A percentile compares a stretch with the other conserved stretches of the same genome.
These are phyloP conservation scores for Sweltsa coloradensis DNA, from an alignment of 1,140 invertebrate species.

Conservation along the genomic window DNA sequence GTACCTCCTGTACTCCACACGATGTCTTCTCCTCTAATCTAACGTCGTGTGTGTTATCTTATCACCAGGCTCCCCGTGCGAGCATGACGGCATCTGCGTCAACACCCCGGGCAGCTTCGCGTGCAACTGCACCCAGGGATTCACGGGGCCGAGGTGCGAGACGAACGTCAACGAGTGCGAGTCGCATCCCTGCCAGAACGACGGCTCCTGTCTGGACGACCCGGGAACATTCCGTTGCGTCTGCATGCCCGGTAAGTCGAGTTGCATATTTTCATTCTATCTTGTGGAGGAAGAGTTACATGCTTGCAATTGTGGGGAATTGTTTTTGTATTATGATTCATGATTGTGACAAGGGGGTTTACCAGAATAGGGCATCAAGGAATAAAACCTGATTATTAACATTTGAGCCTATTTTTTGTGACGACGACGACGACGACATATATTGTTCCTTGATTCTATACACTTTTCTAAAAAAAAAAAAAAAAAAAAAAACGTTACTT, in stretches of 20 bases:
- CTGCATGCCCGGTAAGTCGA: constrained; percentile 85
- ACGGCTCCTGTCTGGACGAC: constrained; percentile 87
- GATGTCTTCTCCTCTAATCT: too few species aligned
- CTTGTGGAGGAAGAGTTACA: too few species aligned
- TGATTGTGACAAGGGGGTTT: neutral
- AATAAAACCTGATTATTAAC: too few species aligned
- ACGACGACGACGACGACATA: too few species aligned
- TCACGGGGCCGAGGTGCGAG: constrained; percentile 83
- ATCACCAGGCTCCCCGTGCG: constrained; percentile 72
- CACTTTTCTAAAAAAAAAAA: too few species aligned
- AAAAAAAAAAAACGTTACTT: too few species aligned
- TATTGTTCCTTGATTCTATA: too few species aligned
- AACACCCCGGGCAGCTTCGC: constrained; percentile 89
- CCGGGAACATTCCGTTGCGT: constrained; percentile 89
- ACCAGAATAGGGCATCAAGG: too few species aligned
- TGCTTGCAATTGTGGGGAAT: neutral
- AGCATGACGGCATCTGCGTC: constrained; percentile 86
- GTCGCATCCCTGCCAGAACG: constrained; percentile 86
- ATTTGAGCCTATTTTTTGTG: too few species aligned
- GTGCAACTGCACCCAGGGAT: constrained; percentile 85
- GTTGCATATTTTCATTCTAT: neutral
- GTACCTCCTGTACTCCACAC: too few species aligned
- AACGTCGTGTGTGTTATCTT: neutral
- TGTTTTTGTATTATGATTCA: neutral
- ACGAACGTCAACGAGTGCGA: constrained; percentile 91